Evolutionary conservation across 2,797 vertebrate genomes (phyloP), one percentile per base, ranked within the genome.

Genomic region (Thunnus albacares): DNA sequence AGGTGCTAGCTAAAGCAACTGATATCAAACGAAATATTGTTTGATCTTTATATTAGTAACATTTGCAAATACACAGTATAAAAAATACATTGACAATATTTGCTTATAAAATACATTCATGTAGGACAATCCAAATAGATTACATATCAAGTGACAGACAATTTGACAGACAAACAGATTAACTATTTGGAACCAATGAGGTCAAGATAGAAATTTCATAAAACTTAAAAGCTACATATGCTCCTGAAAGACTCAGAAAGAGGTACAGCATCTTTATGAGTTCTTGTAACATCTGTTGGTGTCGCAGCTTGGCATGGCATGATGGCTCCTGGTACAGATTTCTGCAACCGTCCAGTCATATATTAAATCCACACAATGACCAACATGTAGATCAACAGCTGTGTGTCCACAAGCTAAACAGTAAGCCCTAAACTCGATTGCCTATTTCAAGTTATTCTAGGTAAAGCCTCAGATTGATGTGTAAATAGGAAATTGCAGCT

Each of bases 91-190:
- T 79, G 68, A 89, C 65, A 92, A 77, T 17, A 82, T 90, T 82
- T 90, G 58, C 61, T 85, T 88, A 83, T 26, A 93, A 93, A 94
- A 92, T 87, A 92, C 81, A 88, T 93, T 91, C 30, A 75, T 85
- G 66, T 89, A 87, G 47, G 47, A 51, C 77, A 84, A 69, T 85
- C 38, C 65, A 89, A 86, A 85, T 52, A 82, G 71, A 90, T 78
- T 61, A 82, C 52, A 76, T 69, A 80, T 67, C 59, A 79, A 79
- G 66, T 69, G 59, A 77, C 60, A 77, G 49, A 70, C 18, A 63
- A 68, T 71, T 53, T 51, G 63, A 72, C 35, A 75, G 63, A 79
- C 22, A 78, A 76, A 85, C 53, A 80, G 58, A 71, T 55, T 35
- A 65, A 71, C 61, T 43, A 56, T 75, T 75, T 79, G 56, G n/a